Evolutionary conservation across 2,113 vertebrate species (phyloP), one percentile per base, ranked within the genome.

Genomic region (Oryzias melastigma): DNA sequence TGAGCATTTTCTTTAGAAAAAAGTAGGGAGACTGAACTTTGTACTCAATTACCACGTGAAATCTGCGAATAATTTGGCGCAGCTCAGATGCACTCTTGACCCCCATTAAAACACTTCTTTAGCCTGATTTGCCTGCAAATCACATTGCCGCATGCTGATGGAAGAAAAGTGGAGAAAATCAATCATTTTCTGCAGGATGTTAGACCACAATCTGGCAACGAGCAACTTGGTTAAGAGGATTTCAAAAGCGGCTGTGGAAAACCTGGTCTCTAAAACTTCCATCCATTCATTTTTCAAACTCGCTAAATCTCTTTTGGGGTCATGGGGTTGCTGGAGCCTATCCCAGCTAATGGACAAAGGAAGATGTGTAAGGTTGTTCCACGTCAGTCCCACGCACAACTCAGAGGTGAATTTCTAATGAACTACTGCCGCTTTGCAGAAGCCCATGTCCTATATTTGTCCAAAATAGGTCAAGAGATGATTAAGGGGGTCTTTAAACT

Each of bases 61-160:
- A 56, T 59, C 75, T 74, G 72, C 52, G 68, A 65, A 68, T 69
- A 14, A 65, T 68, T 52, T 70, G 46, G 44, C 54, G 43, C 52
- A 15, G 10, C 27, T 56, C 48, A 58, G 69, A 60, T 61, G 40
- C 41, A 20, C 62, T 58, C 44, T 59, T 52, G 59, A 68, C 52
- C 53, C 35, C 47, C 3, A 14, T 58, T 81, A 58, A 76, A 69
- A 65, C 55, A 62, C 61, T 35, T 22, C 50, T 77, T 65, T 60
- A 64, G 53, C 19, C 57, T 19, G 15, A 19, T 54, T 15, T 68
- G 54, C 73, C 68, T 76, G 72, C 45, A 62, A 49, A n/a, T 52
- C 24, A 52, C 41, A 15, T 55, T 19, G 51, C 15, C 47, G 20
- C 55, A 65, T 68, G 15, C 22, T 50, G 35, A 61, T 5, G 52